These are phyloP conservation scores for Hypena proboscidalis DNA, from an alignment of 2,888 invertebrate species.

Conservation along the genomic window DNA sequence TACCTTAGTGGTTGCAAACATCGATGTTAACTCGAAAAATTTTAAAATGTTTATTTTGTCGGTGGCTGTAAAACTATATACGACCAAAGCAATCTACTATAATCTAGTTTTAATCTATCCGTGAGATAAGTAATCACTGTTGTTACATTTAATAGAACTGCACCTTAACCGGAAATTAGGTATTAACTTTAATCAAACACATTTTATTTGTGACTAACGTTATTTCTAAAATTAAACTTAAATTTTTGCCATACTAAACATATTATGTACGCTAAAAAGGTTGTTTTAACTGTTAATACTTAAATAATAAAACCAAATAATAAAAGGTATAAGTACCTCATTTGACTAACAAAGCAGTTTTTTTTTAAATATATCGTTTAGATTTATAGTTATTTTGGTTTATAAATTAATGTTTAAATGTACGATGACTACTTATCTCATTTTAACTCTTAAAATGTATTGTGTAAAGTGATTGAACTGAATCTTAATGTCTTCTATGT, in stretches of 20 bases:
- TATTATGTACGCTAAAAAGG: constrained; percentile 27
- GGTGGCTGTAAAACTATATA: constrained; percentile 56
- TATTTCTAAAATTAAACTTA: not conserved
- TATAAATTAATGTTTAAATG: not conserved
- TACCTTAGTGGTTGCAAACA: constrained; percentile 6
- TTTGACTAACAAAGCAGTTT: constrained; percentile 10
- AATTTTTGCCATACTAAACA: constrained; percentile 24
- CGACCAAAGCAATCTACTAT: constrained; percentile 72
- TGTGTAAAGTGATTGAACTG: constrained; percentile 59
- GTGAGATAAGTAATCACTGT: constrained; percentile 50
- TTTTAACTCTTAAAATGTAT: constrained; percentile 47
- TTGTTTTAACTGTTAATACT: constrained; percentile 29
- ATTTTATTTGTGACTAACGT: not conserved
- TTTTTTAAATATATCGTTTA: not conserved
- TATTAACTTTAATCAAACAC: not conserved
- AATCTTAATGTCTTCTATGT: constrained; percentile 60
- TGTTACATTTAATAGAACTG: constrained; percentile 19
- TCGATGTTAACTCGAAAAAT: constrained; percentile 27
- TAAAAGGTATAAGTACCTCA: constrained; percentile 17
- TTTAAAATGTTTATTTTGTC: constrained; percentile 31
- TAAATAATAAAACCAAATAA: constrained; percentile 22
- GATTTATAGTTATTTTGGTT: not conserved
- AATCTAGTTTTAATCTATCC: constrained; percentile 58
- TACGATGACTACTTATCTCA: constrained; percentile 47
- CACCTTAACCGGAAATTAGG: constrained; percentile 10